phyloP scores from a whole-genome alignment of 1,140 invertebrate genomes.

The Adelges cooleyi region DNA sequence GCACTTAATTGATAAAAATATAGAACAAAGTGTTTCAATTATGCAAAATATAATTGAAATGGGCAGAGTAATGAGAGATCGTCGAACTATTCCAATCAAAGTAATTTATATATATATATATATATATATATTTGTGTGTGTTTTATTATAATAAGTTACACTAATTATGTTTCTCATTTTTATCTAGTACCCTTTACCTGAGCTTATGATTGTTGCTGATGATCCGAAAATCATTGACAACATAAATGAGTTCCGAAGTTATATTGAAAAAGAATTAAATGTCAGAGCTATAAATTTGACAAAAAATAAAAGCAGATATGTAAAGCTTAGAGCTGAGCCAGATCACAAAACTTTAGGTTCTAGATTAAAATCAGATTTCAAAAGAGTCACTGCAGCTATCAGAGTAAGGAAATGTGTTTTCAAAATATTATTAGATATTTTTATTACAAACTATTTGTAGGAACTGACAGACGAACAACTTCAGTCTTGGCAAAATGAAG shows the following conservation, averaged over 20 bases:
- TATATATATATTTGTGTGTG: neutral
- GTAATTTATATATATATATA: constrained; percentile 34
- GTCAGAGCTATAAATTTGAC: constrained; percentile 78
- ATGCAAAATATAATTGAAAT: constrained; percentile 96
- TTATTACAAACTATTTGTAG: constrained; percentile 30
- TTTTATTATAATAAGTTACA: too few relatives aligned
- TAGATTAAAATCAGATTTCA: constrained; percentile 81
- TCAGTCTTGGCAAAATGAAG: constrained; percentile 40
- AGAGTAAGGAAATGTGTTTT: too few relatives aligned
- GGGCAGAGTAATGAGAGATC: constrained; percentile 81
- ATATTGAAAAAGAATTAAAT: constrained; percentile 91
- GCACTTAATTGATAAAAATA: constrained; percentile 67
- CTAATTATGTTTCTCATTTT: neutral
- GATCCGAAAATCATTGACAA: constrained; percentile 68
- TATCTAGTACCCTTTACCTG: constrained; percentile 75
- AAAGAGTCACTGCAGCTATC: constrained; percentile 70
- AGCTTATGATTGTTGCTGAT: constrained; percentile 89
- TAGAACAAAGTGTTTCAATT: constrained; percentile 76
- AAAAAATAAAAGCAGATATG: constrained; percentile 84
- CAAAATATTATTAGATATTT: neutral
- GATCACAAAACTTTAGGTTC: constrained; percentile 77
- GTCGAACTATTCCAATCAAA: constrained; percentile 87
- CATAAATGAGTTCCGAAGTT: constrained; percentile 66
- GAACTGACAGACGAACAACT: constrained; percentile 67
- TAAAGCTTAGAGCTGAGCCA: constrained; percentile 84